A percentile compares a stretch with the other conserved stretches of the same genome.
These are phyloP conservation scores for Catocala nupta DNA, from an alignment of 2,888 invertebrate species.

Conservation along the genomic window DNA sequence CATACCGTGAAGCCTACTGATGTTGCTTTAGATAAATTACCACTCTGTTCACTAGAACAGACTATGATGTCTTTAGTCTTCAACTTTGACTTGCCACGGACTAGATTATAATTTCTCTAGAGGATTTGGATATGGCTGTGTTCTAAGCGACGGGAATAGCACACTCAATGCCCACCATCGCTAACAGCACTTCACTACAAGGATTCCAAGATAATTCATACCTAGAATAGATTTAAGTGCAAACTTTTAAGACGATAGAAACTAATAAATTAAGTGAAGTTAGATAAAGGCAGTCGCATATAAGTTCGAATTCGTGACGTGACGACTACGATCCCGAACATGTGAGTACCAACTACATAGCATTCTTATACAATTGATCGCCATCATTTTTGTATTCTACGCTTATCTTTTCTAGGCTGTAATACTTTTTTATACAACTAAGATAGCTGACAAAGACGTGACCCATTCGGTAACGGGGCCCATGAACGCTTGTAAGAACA, in stretches of 20 bases:
- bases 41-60: too few species aligned
- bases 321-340: constrained; percentile 27
- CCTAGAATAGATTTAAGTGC: neutral
- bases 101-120: too few species aligned
- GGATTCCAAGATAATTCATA: constrained; percentile 1
- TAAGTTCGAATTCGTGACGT: constrained; percentile 29
- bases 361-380: neutral
- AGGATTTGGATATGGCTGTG: too few species aligned
- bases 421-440: too few species aligned
- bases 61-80: too few species aligned
- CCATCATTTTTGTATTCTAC: neutral
- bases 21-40: too few species aligned
- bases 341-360: neutral
- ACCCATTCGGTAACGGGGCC: too few species aligned
- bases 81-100: too few species aligned
- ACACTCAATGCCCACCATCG: neutral
- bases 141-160: neutral
- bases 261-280: constrained; percentile 4
- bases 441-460: too few species aligned
- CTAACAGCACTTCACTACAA: neutral
- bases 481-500: too few species aligned
- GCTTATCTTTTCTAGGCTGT: too few species aligned
- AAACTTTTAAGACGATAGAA: neutral
- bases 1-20: too few species aligned
- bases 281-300: constrained; percentile 9